Conservation (phyloP, 2,797 vertebrate genomes). For the Streptopelia turtur region DNA sequence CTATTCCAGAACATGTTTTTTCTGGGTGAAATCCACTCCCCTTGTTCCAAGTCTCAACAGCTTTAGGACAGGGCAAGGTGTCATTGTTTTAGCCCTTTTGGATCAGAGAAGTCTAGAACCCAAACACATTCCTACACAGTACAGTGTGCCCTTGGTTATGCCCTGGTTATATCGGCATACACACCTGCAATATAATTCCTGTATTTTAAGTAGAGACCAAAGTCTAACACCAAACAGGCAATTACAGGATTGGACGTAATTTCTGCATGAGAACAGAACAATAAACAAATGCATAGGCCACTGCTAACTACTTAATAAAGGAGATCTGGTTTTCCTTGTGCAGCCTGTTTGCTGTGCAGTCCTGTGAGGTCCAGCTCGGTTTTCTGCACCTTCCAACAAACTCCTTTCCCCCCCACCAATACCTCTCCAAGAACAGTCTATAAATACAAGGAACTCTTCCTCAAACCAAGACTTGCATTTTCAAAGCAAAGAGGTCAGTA, state of each 20-base stretch:
- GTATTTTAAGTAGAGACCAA: conserved; percentile 21
- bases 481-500: neutral
- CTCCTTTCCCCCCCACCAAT: neutral
- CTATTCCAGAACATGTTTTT: neutral
- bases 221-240: neutral
- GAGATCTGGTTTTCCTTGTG: neutral
- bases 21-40: neutral
- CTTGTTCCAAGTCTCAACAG: neutral
- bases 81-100: neutral
- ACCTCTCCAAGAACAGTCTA: neutral
- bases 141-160: neutral
- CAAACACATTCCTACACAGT: neutral
- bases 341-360: neutral
- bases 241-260: neutral
- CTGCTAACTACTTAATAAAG: neutral
- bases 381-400: neutral
- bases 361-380: neutral
- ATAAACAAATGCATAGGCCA: neutral
- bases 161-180: neutral
- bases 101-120: neutral
- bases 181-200: neutral
- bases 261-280: neutral
- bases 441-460: neutral
- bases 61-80: neutral
- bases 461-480: neutral